Evolutionary conservation across 2,797 vertebrate species (phyloP).

Genomic region (Zalophus californianus): DNA sequence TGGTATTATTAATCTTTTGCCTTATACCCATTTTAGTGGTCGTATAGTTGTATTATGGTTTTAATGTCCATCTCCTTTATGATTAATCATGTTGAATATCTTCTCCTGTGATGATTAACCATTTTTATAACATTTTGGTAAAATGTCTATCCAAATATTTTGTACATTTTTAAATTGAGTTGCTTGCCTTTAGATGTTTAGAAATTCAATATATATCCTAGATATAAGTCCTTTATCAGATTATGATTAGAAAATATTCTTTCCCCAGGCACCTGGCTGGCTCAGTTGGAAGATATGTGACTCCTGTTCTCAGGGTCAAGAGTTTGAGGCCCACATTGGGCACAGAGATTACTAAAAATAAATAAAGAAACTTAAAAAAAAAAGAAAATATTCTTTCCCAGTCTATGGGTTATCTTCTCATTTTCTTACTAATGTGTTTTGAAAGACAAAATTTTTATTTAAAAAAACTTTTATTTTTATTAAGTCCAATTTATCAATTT

Average conservation of each 20-base stretch:
- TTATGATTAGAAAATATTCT: constrained; percentile 1
- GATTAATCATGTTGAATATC: background rate
- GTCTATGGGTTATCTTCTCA: background rate
- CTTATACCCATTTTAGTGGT: background rate
- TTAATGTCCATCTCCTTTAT: background rate
- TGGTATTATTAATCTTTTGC: background rate
- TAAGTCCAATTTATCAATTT: constrained; percentile 21
- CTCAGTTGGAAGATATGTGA: background rate
- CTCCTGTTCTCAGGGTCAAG: background rate
- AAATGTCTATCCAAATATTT: constrained; percentile 23
- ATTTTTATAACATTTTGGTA: background rate
- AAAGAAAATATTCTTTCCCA: background rate
- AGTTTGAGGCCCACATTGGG: background rate
- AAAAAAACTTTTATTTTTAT: background rate
- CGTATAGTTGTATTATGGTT: background rate
- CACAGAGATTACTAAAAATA: background rate
- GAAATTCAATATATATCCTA: constrained; percentile 21
- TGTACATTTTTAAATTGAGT: background rate
- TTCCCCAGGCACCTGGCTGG: background rate
- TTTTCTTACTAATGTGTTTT: constrained; percentile 15
- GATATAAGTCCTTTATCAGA: background rate
- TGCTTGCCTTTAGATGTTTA: constrained; percentile 6
- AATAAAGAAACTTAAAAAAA: background rate
- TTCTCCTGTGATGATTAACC: background rate
- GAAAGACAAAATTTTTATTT: background rate